phyloP scores from a whole-genome alignment of 2,113 vertebrate genomes.

The Lampris incognitus region DNA sequence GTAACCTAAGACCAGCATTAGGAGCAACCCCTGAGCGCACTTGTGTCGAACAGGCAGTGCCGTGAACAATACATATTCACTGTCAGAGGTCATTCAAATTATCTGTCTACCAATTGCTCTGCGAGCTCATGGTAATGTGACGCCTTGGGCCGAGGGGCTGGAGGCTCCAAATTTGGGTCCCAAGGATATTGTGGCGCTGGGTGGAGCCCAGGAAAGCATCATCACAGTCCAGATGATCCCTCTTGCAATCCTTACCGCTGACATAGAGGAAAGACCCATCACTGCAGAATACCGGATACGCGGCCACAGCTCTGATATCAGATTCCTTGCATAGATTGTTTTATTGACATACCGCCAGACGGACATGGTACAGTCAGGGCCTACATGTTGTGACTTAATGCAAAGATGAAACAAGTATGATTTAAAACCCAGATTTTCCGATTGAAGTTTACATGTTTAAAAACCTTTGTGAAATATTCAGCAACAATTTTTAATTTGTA shows the following conservation, averaged over 20 bases:
- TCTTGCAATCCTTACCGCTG: slow-evolving; percentile 68
- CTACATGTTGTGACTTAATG: slow-evolving; percentile 55
- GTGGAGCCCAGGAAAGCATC: slow-evolving; percentile 64
- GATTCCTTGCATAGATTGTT: slow-evolving; percentile 69
- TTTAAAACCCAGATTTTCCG: neutral
- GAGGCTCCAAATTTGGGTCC: slow-evolving; percentile 48
- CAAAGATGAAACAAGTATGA: neutral
- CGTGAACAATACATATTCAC: slow-evolving; percentile 62
- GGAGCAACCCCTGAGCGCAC: slow-evolving; percentile 49
- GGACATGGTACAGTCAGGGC: slow-evolving; percentile 55
- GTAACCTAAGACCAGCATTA: slow-evolving; percentile 34
- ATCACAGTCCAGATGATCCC: slow-evolving; percentile 69
- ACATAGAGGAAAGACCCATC: slow-evolving; percentile 73
- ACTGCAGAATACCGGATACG: slow-evolving; percentile 72
- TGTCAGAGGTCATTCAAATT: slow-evolving; percentile 72
- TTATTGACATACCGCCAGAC: slow-evolving; percentile 68
- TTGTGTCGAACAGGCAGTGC: slow-evolving; percentile 54
- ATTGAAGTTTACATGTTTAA: too few species aligned
- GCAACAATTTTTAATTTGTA: too few species aligned
- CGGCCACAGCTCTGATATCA: slow-evolving; percentile 62
- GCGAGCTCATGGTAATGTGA: slow-evolving; percentile 70
- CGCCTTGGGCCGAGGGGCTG: slow-evolving; percentile 11
- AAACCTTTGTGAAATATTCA: too few species aligned
- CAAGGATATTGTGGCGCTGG: slow-evolving; percentile 62
- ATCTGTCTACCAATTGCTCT: slow-evolving; percentile 72